Evolutionary conservation across 2,113 vertebrate genomes (phyloP), one percentile per base, ranked within the genome.

Genomic region (Proteles cristata): DNA sequence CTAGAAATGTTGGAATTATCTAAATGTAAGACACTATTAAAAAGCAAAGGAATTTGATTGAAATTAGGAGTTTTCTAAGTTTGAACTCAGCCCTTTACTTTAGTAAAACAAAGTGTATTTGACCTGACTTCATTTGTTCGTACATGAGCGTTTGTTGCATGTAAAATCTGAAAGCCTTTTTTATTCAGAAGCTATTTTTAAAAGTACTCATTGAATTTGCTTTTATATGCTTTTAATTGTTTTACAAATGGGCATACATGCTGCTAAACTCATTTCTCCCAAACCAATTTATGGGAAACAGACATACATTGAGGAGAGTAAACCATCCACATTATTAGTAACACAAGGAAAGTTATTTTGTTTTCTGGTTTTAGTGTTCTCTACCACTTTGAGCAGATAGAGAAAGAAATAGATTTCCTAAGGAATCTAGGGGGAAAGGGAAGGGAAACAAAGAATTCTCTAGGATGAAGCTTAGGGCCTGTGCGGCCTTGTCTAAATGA

Each of bases 271-370:
- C 80, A 73, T 96, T 97, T 97, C 61, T 95, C 53, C 69, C 88
- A 73, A 92, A 77, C 11, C 23, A 48, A 68, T 43, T 76, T 84
- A 94, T 97, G 74, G 43, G 55, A 94, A 97, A 73, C 90, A 97
- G 96, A 86, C 79, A 89, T 66, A 82, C 17, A 83, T 61, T 68
- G 79, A 90, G 79, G n/a, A 68, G 53, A 68, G 43, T 65, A 93
- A 92, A 79, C 68, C 33, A 53, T 61, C 53, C 4, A 1, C 50
- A 33, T 90, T 95, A 92, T 92, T 95, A 92, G 63, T 94, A 92
- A 90, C 93, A 96, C 39, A 87, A 94, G 80, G 55, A 88, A 96
- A 89, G 39, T 90, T 73, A 93, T 63, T 97, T 73, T 92, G 77
- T 66, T 77, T 95, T 71, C 80, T 93, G 65, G 45, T n/a, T 90